Conservation (phyloP, 2,113 vertebrate genomes). For the Pteruthius melanotis region DNA sequence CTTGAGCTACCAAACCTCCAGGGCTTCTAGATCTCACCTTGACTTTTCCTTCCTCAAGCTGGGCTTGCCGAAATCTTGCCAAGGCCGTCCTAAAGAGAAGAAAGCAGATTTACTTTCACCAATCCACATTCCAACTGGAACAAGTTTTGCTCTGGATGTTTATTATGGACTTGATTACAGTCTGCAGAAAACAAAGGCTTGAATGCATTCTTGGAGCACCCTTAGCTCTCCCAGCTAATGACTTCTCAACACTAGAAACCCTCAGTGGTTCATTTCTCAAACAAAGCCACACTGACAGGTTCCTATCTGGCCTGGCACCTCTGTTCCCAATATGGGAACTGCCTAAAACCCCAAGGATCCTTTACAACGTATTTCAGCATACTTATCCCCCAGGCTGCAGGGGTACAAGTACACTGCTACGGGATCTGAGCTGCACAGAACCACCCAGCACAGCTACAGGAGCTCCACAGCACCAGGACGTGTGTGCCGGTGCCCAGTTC, state of each 20-base stretch:
- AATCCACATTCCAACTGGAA: neutral
- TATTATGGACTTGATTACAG: neutral
- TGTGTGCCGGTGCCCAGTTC: accelerated
- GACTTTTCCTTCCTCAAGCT: slow-evolving; percentile 93
- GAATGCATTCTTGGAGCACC: too few relatives aligned
- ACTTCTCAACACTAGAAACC: neutral
- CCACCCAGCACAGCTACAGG: neutral
- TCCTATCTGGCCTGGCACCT: neutral
- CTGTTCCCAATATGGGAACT: neutral
- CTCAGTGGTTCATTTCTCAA: neutral
- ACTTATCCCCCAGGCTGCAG: neutral
- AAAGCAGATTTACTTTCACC: neutral
- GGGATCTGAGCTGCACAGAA: too few relatives aligned
- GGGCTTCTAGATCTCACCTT: slow-evolving; percentile 75
- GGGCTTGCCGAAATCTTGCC: slow-evolving; percentile 95
- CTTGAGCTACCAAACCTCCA: neutral
- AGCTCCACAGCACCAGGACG: accelerated
- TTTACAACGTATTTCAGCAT: accelerated
- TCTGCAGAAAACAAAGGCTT: neutral
- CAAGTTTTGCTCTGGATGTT: neutral
- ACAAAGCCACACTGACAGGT: neutral
- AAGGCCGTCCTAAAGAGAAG: slow-evolving; percentile 87
- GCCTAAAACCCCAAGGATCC: neutral
- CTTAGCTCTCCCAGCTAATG: accelerated
- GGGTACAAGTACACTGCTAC: neutral